A percentile compares a stretch with the other conserved stretches of the same genome.
These are phyloP conservation scores for Ranitomeya imitator DNA, from an alignment of 2,113 vertebrate genomes.

Conservation along the genomic window DNA sequence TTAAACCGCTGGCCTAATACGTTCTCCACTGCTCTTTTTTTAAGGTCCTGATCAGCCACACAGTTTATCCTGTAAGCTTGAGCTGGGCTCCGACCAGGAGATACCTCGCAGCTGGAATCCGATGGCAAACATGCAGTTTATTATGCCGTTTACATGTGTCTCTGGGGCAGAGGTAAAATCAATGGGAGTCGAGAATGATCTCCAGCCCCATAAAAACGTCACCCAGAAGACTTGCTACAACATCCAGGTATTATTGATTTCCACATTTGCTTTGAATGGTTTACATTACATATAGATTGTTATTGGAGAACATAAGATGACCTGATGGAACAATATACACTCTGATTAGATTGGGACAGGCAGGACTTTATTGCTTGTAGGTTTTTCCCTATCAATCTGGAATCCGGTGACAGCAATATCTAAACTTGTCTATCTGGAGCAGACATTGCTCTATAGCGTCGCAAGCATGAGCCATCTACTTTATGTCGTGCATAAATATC, in stretches of 20 bases:
- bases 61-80: constrained; percentile 91
- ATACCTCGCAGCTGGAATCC: constrained; percentile 91
- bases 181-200: constrained; percentile 84
- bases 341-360: constrained; percentile 33
- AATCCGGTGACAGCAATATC: not conserved
- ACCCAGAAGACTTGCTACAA: constrained; percentile 85
- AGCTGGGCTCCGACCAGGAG: constrained; percentile 94
- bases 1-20: not conserved
- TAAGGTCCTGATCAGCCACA: constrained; percentile 89
- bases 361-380: constrained; percentile 22
- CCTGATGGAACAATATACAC: constrained; percentile 20
- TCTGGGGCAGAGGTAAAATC: constrained; percentile 85
- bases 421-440: constrained; percentile 5
- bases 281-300: constrained; percentile 42
- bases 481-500: constrained; percentile 27
- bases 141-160: constrained; percentile 78
- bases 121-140: constrained; percentile 87
- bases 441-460: not conserved
- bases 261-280: constrained; percentile 45
- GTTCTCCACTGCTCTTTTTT: constrained; percentile 31
- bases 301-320: constrained; percentile 23
- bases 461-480: not conserved
- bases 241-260: constrained; percentile 79
- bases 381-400: constrained; percentile 1
- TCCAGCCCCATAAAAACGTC: constrained; percentile 91